phyloP scores from a whole-genome alignment of 2,113 vertebrate species.

The Furnarius figulus region DNA sequence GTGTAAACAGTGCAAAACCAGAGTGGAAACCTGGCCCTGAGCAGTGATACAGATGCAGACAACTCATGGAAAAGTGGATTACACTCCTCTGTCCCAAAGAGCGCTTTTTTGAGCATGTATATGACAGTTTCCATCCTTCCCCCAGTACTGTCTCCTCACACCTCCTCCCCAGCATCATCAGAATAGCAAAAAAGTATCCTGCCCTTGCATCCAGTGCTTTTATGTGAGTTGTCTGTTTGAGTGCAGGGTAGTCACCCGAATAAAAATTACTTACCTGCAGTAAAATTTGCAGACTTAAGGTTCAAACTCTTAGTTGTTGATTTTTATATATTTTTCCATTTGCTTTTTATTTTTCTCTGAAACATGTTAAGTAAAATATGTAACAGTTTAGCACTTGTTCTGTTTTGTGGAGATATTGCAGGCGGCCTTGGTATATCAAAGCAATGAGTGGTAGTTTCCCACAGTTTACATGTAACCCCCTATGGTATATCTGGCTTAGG shows the following conservation, averaged over 20 bases:
- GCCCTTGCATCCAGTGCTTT: not conserved
- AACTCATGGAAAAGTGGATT: not conserved
- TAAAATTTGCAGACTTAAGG: not conserved
- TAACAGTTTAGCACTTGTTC: not conserved
- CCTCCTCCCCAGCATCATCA: not conserved
- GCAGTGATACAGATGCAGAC: not conserved
- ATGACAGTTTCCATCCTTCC: not conserved
- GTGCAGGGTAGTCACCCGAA: not conserved
- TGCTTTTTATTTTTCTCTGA: not conserved
- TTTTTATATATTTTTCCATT: not conserved
- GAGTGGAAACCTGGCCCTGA: not conserved
- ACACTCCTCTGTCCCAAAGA: not conserved
- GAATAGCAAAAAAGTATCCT: not conserved
- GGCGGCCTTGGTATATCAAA: not conserved
- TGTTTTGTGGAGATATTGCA: not conserved
- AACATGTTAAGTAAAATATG: not conserved
- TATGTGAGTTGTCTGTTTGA: not conserved
- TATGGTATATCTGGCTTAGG: not conserved
- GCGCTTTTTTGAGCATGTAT: not conserved
- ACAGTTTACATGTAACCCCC: not conserved
- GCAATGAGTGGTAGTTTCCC: not conserved
- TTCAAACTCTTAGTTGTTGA: not conserved
- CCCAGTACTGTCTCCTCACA: not conserved
- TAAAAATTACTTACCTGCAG: not conserved
- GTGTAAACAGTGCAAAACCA: not conserved